phyloP scores from a whole-genome alignment of 2,113 vertebrate genomes.

The Oryzias javanicus region DNA sequence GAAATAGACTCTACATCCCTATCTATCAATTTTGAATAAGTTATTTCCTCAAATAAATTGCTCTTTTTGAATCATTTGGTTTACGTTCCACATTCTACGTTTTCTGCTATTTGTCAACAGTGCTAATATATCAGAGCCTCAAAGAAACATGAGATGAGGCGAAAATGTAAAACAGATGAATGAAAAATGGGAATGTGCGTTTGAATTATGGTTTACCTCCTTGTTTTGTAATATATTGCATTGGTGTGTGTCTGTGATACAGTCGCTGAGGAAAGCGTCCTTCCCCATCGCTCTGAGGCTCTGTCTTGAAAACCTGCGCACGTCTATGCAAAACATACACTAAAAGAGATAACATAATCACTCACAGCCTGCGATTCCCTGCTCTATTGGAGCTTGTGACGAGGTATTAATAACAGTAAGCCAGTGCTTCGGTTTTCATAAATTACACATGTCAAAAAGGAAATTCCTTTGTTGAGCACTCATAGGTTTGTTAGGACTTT shows the following conservation, averaged over 20 bases:
- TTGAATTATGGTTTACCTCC: neutral
- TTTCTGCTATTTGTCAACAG: conserved; percentile 19
- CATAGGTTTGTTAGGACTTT: conserved; percentile 20
- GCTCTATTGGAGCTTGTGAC: conserved; percentile 82
- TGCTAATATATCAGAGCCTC: conserved; percentile 9
- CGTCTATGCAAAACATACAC: conserved; percentile 75
- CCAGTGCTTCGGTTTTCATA: conserved; percentile 74
- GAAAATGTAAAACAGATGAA: conserved; percentile 8
- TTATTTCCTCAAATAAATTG: conserved; percentile 5
- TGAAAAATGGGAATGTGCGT: conserved; percentile 1
- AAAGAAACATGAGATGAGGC: neutral
- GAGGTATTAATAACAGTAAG: conserved; percentile 75
- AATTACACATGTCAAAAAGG: conserved; percentile 78
- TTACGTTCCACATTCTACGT: conserved; percentile 16
- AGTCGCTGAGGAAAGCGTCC: conserved; percentile 31
- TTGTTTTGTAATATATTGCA: conserved; percentile 23
- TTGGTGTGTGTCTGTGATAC: conserved; percentile 1
- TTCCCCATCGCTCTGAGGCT: neutral
- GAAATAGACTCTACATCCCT: conserved; percentile 32
- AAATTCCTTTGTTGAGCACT: conserved; percentile 54
- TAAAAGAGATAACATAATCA: conserved; percentile 80
- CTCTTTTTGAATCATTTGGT: conserved; percentile 8
- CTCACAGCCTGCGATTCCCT: conserved; percentile 73
- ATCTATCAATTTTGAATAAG: conserved; percentile 34
- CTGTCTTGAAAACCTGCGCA: conserved; percentile 52